These are phyloP conservation scores for Hippocampus zosterae DNA, from an alignment of 2,113 vertebrate genomes.

Conservation along the genomic window DNA sequence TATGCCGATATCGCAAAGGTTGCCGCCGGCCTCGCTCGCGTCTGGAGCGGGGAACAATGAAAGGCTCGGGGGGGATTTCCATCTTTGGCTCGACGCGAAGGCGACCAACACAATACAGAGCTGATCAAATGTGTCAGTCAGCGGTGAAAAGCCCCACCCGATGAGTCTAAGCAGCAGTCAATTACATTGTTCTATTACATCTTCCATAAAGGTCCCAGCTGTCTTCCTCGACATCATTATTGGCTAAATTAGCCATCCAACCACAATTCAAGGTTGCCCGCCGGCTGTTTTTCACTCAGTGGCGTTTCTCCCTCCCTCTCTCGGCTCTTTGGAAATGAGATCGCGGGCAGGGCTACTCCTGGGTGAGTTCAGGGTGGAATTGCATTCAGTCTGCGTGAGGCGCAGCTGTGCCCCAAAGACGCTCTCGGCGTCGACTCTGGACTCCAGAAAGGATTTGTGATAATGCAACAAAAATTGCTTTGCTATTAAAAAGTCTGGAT, in stretches of 20 bases:
- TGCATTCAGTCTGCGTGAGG: constrained; percentile 11
- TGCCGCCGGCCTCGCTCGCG: constrained; percentile 19
- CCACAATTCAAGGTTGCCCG: constrained; percentile 35
- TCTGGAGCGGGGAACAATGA: constrained; percentile 46
- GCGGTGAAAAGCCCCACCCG: constrained; percentile 34
- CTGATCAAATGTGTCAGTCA: constrained; percentile 70
- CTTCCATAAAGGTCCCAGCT: constrained; percentile 66
- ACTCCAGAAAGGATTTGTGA: background rate
- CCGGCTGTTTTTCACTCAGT: constrained; percentile 42
- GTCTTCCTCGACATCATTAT: constrained; percentile 65
- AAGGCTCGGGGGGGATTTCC: constrained; percentile 42
- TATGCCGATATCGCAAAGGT: constrained; percentile 45
- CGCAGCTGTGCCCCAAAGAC: background rate
- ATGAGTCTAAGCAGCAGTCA: constrained; percentile 57
- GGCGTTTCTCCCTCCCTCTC: constrained; percentile 6
- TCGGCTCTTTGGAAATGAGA: constrained; percentile 37
- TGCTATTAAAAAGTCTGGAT: background rate
- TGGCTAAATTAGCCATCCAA: constrained; percentile 58
- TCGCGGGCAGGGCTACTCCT: constrained; percentile 15
- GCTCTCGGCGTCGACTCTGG: background rate
- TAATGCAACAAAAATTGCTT: background rate
- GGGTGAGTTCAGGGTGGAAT: constrained; percentile 5
- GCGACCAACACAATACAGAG: constrained; percentile 47
- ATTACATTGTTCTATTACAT: constrained; percentile 65
- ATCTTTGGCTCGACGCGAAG: constrained; percentile 56